Evolutionary conservation across 2,888 invertebrate genomes (phyloP).

Genomic region (Spicauda simplicius): DNA sequence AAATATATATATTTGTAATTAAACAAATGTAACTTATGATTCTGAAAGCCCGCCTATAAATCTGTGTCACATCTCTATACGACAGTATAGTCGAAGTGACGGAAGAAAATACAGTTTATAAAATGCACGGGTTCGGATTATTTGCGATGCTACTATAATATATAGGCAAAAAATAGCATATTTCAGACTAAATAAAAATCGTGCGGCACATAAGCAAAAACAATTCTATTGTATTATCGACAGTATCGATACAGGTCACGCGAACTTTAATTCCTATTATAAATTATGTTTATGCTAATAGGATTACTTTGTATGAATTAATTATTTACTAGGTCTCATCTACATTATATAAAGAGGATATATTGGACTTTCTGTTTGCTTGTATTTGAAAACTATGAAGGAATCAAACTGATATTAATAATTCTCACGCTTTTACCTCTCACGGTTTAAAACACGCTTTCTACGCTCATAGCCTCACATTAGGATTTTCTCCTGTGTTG

Average conservation of each 20-base stretch:
- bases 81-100: too few relatives aligned
- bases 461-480: too few relatives aligned
- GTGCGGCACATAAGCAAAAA: constrained; percentile 27
- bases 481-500: too few relatives aligned
- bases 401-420: too few relatives aligned
- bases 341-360: neutral
- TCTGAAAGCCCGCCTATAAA: too few relatives aligned
- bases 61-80: too few relatives aligned
- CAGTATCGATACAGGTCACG: constrained; percentile 14
- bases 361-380: too few relatives aligned
- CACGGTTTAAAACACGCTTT: too few relatives aligned
- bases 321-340: neutral
- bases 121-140: neutral
- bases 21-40: too few relatives aligned
- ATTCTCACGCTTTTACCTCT: too few relatives aligned
- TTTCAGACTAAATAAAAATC: constrained; percentile 5
- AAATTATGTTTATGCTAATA: constrained; percentile 18
- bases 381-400: too few relatives aligned
- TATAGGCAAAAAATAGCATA: neutral
- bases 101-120: neutral
- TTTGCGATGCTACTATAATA: neutral
- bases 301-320: neutral
- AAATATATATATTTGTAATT: too few relatives aligned
- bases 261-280: constrained; percentile 7
- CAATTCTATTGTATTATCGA: constrained; percentile 23